Evolutionary conservation across 2,888 invertebrate species (phyloP), one percentile per base, ranked within the genome.

Genomic region (Iphiclides podalirius): DNA sequence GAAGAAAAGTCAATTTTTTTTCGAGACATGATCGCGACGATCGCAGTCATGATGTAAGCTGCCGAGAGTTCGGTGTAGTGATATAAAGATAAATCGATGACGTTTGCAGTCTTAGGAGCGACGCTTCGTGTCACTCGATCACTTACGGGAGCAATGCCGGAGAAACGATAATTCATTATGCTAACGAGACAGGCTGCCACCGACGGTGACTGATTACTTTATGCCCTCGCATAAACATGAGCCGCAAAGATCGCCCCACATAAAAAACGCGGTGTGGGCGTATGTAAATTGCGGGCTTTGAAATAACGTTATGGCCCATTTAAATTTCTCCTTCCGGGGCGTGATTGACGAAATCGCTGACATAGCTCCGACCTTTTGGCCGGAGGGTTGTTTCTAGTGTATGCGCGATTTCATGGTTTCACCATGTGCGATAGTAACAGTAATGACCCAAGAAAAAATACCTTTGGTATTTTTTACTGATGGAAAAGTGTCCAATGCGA

Each of bases 151-250:
- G 39, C 48, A 37, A 33, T 37, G 42, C 41, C 36, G 48, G n/a
- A n/a, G n/a, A n/a, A n/a, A 42, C 42, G 67, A 79, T 84, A 81
- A 86, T 86, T 87, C 78, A 85, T 87, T 86, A 85, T 86, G 83
- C 74, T 83, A 86, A 85, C 80, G 80, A 84, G 80, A 73, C 71
- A 59, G 52, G 60, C 74, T 85, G 85, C 68, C 75, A 58, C 44
- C 72, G 86, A 84, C 86, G 76, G 70, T 84, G 87, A 86, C 83
- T 74, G 81, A 87, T 87, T 80, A 74, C 65, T 63, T 63, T 63
- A 67, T 72, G 63, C 66, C 61, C 70, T 54, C 55, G 58, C 55
- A 52, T 59, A 52, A 61, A 61, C 61, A 56, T 50, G 59, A 55
- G 55, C 49, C 53, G 57, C 58, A 55, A 48, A 51, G 43, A 46